Evolutionary conservation across 2,113 vertebrate species (phyloP), one percentile per base, ranked within the genome.

Genomic region (Rutilus rutilus): DNA sequence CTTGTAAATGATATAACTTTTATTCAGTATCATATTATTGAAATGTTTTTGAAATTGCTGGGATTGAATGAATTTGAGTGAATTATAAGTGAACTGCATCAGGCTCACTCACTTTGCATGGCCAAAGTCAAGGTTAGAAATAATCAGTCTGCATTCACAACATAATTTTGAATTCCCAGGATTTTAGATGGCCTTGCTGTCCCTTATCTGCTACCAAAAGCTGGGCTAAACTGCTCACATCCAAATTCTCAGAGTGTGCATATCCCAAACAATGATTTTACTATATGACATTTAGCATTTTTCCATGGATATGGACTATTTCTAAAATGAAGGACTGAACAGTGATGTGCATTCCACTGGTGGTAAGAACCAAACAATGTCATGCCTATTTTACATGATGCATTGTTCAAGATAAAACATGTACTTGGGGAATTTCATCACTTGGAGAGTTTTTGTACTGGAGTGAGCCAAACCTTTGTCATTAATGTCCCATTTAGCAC

Each of bases 271-370:
- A 89, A 85, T 85, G 86, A 67, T 73, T 82, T 89, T 78, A 85
- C 83, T 85, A 89, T 85, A 87, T 87, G 78, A 85, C 10, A 77
- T 69, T 77, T 47, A 83, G 57, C 79, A 60, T 75, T 75, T 84
- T 85, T 88, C 45, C 88, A 87, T 89, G 78, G 64, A 73, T 84
- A 59, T 78, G 78, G 73, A 85, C 62, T 82, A 74, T 87, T 85
- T 85, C 78, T 71, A 60, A 85, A 47, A 19, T 9, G 47, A 80
- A 78, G 79, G 74, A 78, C 82, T 52, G 60, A 47, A 84, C 79
- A 78, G 64, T 86, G 79, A 87, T 83, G 86, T 79, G 75, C 57
- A 85, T 87, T 85, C 86, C 74, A 42, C 54, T 39, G 36, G 36
- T 83, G 75, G 54, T 47, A 78, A 83, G 83, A 76, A 78, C 52